Conservation (phyloP, 2,113 vertebrate species). For the Crotalus viridis region DNA sequence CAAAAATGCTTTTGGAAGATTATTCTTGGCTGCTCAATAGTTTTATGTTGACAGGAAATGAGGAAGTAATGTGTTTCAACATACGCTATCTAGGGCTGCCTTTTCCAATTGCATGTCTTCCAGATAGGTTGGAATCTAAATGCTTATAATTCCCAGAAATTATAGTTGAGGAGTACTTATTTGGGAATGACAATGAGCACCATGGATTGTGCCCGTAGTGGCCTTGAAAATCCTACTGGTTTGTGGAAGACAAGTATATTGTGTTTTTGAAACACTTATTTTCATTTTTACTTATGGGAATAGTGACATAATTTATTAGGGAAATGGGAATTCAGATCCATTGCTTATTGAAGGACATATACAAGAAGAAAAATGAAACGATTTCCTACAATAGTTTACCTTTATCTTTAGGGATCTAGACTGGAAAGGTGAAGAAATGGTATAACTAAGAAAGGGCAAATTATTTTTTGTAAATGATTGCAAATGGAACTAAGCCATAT, state of each 20-base stretch:
- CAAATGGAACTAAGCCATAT: too few relatives aligned
- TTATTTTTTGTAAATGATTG: too few relatives aligned
- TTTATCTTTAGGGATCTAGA: constrained; percentile 61
- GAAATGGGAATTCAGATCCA: not conserved
- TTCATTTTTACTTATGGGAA: not conserved
- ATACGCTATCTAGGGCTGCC: not conserved
- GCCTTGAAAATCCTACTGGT: not conserved
- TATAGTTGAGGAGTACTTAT: too few relatives aligned
- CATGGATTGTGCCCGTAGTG: not conserved
- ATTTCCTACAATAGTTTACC: constrained; percentile 60
- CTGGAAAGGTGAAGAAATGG: constrained; percentile 26
- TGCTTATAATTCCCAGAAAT: too few relatives aligned
- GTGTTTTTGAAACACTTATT: not conserved
- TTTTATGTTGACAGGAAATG: not conserved
- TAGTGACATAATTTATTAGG: not conserved
- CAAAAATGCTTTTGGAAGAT: not conserved
- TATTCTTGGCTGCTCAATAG: not conserved
- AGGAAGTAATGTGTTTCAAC: not conserved
- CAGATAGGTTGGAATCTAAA: too few relatives aligned
- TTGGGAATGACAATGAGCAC: not conserved
- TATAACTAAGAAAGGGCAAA: not conserved
- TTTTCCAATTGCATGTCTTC: not conserved
- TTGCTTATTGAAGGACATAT: not conserved
- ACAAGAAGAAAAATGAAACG: constrained; percentile 24
- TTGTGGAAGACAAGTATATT: not conserved